phyloP scores from a whole-genome alignment of 2,113 vertebrate species.

The Gallinago paraguaiae region DNA sequence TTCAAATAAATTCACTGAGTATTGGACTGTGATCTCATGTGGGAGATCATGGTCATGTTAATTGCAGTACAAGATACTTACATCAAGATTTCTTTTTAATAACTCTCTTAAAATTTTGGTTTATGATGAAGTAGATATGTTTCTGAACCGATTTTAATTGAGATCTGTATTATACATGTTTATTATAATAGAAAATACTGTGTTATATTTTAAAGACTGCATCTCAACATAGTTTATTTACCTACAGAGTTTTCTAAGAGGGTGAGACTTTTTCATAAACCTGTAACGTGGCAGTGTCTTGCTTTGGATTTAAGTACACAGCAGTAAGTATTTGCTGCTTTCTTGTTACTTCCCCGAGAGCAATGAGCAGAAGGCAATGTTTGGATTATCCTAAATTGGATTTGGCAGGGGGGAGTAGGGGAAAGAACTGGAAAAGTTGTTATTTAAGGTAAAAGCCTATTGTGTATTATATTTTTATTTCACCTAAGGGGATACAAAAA shows the following conservation, averaged over 20 bases:
- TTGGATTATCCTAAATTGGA: not conserved
- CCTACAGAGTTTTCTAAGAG: not conserved
- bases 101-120: not conserved
- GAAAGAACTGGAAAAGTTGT: not conserved
- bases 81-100: not conserved
- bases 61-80: not conserved
- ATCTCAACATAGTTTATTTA: not conserved
- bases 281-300: fast-evolving
- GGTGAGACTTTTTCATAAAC: not conserved
- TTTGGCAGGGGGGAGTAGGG: not conserved
- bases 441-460: not conserved
- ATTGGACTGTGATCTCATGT: not conserved
- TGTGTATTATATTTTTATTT: not conserved
- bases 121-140: not conserved
- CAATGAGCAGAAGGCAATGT: not conserved
- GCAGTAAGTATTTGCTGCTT: not conserved
- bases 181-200: not conserved
- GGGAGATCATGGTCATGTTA: not conserved
- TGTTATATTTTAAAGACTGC: not conserved
- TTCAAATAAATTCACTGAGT: not conserved
- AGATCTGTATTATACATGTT: not conserved
- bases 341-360: not conserved
- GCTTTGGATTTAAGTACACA: not conserved
- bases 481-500: not conserved
- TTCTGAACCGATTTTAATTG: not conserved